Evolutionary conservation across 2,888 invertebrate genomes (phyloP).

Genomic region (Papilio demoleus): DNA sequence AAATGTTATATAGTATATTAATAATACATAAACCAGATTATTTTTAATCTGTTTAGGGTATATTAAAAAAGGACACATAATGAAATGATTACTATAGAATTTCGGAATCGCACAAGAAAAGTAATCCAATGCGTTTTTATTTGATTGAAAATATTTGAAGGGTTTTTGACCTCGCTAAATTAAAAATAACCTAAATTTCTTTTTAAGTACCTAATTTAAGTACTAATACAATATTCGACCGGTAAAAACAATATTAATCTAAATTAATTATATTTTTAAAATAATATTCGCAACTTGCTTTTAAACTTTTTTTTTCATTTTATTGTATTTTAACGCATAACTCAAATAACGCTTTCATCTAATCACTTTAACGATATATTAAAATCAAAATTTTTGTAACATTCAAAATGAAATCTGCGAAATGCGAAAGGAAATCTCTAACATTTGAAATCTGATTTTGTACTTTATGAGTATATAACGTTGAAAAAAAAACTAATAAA

Average conservation of each 20-base stretch:
- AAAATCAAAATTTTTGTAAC: background rate
- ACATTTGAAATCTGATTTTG: background rate
- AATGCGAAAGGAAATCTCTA: background rate
- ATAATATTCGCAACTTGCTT: constrained; percentile 10
- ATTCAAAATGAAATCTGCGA: background rate
- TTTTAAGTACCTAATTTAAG: constrained; percentile 7
- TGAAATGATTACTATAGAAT: too few relatives aligned
- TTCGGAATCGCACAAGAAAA: too few relatives aligned
- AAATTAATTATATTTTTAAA: constrained; percentile 2
- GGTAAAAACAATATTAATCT: background rate
- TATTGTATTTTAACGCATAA: too few relatives aligned
- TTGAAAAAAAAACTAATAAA: background rate
- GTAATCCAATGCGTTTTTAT: too few relatives aligned
- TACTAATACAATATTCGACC: background rate
- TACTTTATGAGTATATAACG: constrained; percentile 8
- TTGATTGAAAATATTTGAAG: too few relatives aligned
- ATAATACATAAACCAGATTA: background rate
- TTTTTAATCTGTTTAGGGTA: background rate
- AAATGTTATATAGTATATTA: background rate
- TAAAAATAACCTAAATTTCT: background rate
- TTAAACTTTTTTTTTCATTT: background rate
- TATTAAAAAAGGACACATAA: too few relatives aligned
- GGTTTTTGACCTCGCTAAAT: too few relatives aligned
- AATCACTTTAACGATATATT: constrained; percentile 5
- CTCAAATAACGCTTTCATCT: constrained; percentile 5